Evolutionary conservation across 2,797 vertebrate species (phyloP).

Genomic region (Dendrocincla tyrannina): DNA sequence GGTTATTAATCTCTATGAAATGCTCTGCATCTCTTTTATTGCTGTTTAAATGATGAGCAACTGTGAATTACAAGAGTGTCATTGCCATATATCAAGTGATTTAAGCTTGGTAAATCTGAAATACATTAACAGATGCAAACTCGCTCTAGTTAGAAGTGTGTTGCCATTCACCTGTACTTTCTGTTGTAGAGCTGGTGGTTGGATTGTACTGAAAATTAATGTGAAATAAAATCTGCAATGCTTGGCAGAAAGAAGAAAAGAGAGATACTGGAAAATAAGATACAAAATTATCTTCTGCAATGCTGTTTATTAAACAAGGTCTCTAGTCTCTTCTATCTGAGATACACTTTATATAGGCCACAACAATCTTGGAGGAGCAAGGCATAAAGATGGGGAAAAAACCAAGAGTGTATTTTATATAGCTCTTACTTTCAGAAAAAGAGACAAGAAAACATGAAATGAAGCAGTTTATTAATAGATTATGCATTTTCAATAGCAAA

Average conservation of each 20-base stretch:
- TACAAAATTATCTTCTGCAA: background rate
- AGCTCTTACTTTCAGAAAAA: conserved; percentile 31
- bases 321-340: background rate
- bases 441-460: conserved; percentile 18
- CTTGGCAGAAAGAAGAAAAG: background rate
- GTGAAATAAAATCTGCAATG: background rate
- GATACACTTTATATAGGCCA: background rate
- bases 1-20: background rate
- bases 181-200: background rate
- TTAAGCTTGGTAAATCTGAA: background rate
- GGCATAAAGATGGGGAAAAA: background rate
- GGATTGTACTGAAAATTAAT: background rate
- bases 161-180: background rate
- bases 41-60: background rate
- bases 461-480: background rate
- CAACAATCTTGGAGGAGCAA: background rate
- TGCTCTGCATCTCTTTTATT: background rate
- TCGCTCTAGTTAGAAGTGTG: background rate
- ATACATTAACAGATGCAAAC: background rate
- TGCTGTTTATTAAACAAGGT: conserved; percentile 12
- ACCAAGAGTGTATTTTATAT: background rate
- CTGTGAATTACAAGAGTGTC: background rate
- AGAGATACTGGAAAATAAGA: background rate
- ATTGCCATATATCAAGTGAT: background rate
- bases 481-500: background rate